Evolutionary conservation across 2,113 vertebrate species (phyloP).

Genomic region (Ictalurus punctatus): DNA sequence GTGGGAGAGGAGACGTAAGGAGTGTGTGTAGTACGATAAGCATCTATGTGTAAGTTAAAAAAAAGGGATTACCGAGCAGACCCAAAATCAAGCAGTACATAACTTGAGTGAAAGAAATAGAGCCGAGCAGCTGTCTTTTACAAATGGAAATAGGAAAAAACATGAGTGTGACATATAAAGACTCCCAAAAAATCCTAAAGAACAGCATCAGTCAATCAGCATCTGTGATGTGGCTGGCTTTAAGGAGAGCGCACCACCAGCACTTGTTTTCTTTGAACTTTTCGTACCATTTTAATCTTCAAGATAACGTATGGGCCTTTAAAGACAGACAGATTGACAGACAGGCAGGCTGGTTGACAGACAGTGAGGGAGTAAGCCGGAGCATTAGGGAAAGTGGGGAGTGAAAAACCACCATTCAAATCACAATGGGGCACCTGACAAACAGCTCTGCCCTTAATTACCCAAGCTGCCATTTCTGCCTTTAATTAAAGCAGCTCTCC

Average conservation of each 20-base stretch:
- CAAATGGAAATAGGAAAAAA: background rate
- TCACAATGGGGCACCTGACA: slow-evolving; percentile 54
- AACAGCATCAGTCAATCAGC: background rate
- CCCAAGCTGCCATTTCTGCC: slow-evolving; percentile 56
- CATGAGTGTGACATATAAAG: background rate
- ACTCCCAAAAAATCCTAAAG: background rate
- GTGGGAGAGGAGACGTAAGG: background rate
- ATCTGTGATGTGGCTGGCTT: no score
- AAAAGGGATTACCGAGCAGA: background rate
- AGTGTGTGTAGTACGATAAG: background rate
- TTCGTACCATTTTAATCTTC: background rate
- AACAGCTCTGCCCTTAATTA: slow-evolving; percentile 57
- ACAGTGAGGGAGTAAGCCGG: slow-evolving; percentile 41
- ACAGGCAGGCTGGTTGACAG: slow-evolving; percentile 40
- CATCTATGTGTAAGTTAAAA: background rate
- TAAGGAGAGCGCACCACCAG: background rate
- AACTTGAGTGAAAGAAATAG: background rate
- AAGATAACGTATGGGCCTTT: background rate
- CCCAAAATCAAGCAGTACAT: background rate
- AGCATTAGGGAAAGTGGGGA: slow-evolving; percentile 49
- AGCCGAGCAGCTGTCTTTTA: background rate
- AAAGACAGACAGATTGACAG: slow-evolving; percentile 32
- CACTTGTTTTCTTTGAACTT: background rate
- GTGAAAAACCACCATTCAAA: slow-evolving; percentile 50
- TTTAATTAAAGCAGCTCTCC: slow-evolving; percentile 49